Conservation (phyloP, 2,113 vertebrate species). For the Copsychus sechellarum region DNA sequence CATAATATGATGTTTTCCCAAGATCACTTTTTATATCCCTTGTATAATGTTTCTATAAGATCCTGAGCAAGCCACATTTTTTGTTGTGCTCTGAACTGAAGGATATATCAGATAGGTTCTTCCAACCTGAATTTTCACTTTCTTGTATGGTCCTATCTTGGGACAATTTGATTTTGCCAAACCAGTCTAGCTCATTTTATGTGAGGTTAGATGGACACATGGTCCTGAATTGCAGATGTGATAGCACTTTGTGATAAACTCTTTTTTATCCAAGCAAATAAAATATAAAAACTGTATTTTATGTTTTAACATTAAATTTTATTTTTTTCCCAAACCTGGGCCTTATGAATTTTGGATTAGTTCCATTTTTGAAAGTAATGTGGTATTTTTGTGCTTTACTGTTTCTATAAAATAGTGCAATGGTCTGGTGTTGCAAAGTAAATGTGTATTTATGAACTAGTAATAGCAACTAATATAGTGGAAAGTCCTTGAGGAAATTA, state of each 20-base stretch:
- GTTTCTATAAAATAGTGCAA: not conserved
- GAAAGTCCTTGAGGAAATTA: slow-evolving; percentile 5
- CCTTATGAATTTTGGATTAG: not conserved
- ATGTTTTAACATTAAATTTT: not conserved
- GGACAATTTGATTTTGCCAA: not conserved
- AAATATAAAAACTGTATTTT: not conserved
- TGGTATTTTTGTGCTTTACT: not conserved
- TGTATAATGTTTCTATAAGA: not conserved
- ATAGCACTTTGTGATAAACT: not conserved
- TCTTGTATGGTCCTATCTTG: not conserved
- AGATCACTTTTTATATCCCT: not conserved
- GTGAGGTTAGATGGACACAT: not conserved
- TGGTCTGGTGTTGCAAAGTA: not conserved
- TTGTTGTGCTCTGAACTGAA: not conserved
- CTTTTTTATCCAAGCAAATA: not conserved
- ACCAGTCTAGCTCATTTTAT: not conserved
- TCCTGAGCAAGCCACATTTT: not conserved
- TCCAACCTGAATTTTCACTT: not conserved
- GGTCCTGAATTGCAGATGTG: not conserved
- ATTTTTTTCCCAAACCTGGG: not conserved
- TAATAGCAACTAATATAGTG: not conserved
- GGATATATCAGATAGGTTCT: not conserved
- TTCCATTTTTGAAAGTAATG: not conserved
- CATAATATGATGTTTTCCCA: not conserved
- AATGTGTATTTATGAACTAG: not conserved